phyloP scores from a whole-genome alignment of 2,113 vertebrate genomes.

The Trichomycterus rosablanca region DNA sequence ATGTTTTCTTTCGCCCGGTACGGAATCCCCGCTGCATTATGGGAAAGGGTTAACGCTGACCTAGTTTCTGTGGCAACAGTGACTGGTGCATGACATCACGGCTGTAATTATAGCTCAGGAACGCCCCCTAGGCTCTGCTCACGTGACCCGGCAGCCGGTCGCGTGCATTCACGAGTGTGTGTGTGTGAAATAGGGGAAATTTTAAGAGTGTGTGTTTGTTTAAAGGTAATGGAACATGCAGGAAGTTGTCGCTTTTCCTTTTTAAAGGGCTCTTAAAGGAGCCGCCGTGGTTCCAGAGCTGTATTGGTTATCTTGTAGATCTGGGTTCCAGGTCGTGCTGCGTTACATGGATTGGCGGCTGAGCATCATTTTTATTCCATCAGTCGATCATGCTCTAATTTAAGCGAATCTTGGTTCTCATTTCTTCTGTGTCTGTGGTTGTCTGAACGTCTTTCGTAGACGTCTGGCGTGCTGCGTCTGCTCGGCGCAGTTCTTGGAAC shows the following conservation, averaged over 20 bases:
- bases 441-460: no score
- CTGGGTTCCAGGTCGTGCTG: no score
- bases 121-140: slow-evolving; percentile 50
- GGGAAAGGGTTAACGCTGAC: slow-evolving; percentile 65
- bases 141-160: slow-evolving; percentile 51
- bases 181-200: slow-evolving; percentile 40
- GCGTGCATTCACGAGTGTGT: no score
- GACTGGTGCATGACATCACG: slow-evolving; percentile 67
- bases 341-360: no score
- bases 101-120: slow-evolving; percentile 63
- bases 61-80: slow-evolving; percentile 69
- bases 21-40: slow-evolving; percentile 52
- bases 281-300: not conserved
- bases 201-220: slow-evolving; percentile 19
- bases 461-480: not conserved
- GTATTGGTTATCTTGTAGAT: not conserved
- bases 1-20: slow-evolving; percentile 12
- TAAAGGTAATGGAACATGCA: slow-evolving; percentile 44
- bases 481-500: slow-evolving; percentile 2
- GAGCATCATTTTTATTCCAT: no score
- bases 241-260: slow-evolving; percentile 54
- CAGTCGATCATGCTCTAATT: no score
- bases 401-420: no score
- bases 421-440: no score
- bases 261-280: slow-evolving; percentile 18